Percentiles rank a stretch among this genome's conserved stretches.
These are phyloP conservation scores for Microplitis mediator DNA, from an alignment of 1,140 invertebrate species.

Conservation along the genomic window DNA sequence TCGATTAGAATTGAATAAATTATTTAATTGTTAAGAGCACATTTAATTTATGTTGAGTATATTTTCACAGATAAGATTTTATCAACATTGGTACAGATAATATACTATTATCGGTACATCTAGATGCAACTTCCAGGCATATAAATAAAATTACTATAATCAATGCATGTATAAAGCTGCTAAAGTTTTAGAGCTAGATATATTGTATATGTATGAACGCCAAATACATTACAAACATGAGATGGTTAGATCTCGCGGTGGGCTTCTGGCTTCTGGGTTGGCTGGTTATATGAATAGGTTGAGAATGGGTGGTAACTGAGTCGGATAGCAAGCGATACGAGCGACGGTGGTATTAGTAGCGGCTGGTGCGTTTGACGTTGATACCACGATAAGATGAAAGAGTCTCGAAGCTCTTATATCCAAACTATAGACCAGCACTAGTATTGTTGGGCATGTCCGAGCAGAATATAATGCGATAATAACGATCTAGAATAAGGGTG, in stretches of 20 bases:
- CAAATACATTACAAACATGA: not conserved
- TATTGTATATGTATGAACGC: not conserved
- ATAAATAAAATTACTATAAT: not conserved
- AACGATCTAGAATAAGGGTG: constrained; percentile 11
- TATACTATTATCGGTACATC: no score
- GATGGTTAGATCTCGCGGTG: constrained; percentile 23
- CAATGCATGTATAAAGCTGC: not conserved
- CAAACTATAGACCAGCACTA: constrained; percentile 51
- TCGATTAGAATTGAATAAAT: no score
- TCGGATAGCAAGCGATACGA: not conserved
- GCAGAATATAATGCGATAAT: constrained; percentile 50
- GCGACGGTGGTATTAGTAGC: not conserved
- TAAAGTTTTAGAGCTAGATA: not conserved
- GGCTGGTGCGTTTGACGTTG: constrained; percentile 61
- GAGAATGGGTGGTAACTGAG: constrained; percentile 9
- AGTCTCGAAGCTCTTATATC: constrained; percentile 57
- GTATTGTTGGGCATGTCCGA: constrained; percentile 58
- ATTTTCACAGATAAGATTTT: no score
- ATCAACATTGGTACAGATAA: not conserved
- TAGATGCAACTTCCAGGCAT: not conserved
- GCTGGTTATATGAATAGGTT: not conserved
- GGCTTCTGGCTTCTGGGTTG: constrained; percentile 38
- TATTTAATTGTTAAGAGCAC: no score
- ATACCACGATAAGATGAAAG: constrained; percentile 63
- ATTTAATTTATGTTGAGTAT: no score